These are phyloP conservation scores for Drosophila affinis DNA, from an alignment of 2,888 invertebrate genomes.

Conservation along the genomic window DNA sequence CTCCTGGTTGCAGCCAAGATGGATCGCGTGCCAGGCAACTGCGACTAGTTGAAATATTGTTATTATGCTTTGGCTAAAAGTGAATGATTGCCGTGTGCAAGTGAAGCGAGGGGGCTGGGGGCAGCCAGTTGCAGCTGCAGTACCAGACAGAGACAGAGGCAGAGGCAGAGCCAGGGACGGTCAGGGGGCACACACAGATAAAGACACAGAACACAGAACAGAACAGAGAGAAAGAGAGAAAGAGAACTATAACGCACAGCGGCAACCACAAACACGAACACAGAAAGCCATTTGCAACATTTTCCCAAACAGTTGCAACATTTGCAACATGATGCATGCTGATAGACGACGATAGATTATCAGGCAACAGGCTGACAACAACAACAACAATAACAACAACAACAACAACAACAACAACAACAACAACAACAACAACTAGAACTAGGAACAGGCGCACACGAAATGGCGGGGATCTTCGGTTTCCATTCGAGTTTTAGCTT, in stretches of 20 bases:
- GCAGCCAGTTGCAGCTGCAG: slow-evolving; percentile 50
- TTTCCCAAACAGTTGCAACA: slow-evolving; percentile 48
- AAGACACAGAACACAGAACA: slow-evolving; percentile 9
- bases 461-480: background rate
- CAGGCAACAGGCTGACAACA: slow-evolving; percentile 37
- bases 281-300: slow-evolving; percentile 36
- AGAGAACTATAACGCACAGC: slow-evolving; percentile 54
- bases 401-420: slow-evolving; percentile 28
- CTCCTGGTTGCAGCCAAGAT: slow-evolving; percentile 55
- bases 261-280: slow-evolving; percentile 27
- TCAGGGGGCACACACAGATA: slow-evolving; percentile 5
- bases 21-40: slow-evolving; percentile 78
- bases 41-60: slow-evolving; percentile 78
- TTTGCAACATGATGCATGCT: slow-evolving; percentile 71
- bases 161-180: slow-evolving; percentile 24
- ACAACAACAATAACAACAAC: slow-evolving; percentile 27
- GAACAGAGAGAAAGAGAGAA: slow-evolving; percentile 4
- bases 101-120: background rate
- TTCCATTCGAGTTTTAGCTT: background rate
- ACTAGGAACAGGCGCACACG: slow-evolving; percentile 22
- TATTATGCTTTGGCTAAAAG: slow-evolving; percentile 77
- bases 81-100: slow-evolving; percentile 67
- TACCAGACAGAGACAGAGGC: slow-evolving; percentile 22
- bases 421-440: slow-evolving; percentile 25
- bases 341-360: slow-evolving; percentile 77